Conservation (phyloP, 2,888 invertebrate species). For the Cancer borealis region DNA sequence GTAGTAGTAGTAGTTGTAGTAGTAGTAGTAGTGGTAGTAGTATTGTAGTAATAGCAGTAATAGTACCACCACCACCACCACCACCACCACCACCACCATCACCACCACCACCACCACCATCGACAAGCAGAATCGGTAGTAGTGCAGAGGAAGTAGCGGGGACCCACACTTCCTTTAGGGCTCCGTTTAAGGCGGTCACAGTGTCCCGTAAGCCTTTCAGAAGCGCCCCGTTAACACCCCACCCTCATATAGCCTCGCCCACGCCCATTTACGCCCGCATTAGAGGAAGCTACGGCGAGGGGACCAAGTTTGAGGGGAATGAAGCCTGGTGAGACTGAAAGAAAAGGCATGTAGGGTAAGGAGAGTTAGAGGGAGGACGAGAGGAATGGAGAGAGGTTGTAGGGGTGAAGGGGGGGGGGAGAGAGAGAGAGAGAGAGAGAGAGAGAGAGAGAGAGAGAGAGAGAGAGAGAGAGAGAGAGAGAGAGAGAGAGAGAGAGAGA, state of each 20-base stretch:
- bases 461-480: neutral
- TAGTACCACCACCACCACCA: too few relatives aligned
- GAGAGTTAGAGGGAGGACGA: too few relatives aligned
- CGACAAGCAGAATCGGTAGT: neutral
- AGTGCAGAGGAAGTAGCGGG: neutral
- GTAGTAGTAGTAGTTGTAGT: neutral
- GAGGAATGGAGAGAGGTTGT: too few relatives aligned
- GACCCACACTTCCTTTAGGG: neutral
- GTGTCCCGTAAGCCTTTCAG: conserved; percentile 3
- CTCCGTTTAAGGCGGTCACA: neutral
- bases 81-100: neutral
- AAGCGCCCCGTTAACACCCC: neutral
- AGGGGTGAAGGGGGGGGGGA: too few relatives aligned
- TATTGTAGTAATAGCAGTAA: too few relatives aligned
- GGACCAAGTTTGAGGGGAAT: neutral
- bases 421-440: neutral
- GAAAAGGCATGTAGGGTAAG: too few relatives aligned
- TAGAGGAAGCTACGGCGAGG: neutral
- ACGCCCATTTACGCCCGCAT: conserved; percentile 23
- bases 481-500: conserved; percentile 20
- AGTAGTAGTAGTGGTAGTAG: too few relatives aligned
- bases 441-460: neutral
- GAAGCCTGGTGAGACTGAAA: neutral
- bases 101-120: neutral
- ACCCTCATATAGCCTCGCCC: neutral